Percentiles rank a stretch among this genome's conserved stretches.
Evolutionary conservation across 1,140 invertebrate species (phyloP).

Genomic region (Lepidurus couesii): DNA sequence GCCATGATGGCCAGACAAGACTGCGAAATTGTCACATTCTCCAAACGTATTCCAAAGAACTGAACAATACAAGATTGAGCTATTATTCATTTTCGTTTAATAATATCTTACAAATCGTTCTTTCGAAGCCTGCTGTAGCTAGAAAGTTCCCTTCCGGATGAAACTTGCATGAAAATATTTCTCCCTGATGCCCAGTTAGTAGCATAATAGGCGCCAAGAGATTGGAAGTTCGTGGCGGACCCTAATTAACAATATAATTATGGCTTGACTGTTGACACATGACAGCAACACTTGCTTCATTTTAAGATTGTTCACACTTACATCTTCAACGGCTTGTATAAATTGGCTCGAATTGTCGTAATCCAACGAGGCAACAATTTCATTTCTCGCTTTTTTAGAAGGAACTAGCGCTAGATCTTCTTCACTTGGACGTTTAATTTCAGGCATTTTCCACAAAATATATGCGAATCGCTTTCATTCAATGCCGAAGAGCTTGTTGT

Average conservation of each 20-base stretch:
- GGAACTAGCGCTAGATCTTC: slow-evolving; percentile 65
- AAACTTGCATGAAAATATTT: slow-evolving; percentile 89
- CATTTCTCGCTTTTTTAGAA: slow-evolving; percentile 63
- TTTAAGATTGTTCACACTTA: neutral
- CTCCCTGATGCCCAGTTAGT: slow-evolving; percentile 92
- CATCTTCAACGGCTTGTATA: slow-evolving; percentile 30
- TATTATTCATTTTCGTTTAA: neutral
- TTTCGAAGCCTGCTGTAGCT: slow-evolving; percentile 92
- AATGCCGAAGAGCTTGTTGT: neutral
- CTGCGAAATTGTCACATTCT: slow-evolving; percentile 94
- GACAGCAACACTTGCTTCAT: neutral
- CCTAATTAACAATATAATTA: slow-evolving; percentile 44
- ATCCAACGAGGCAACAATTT: slow-evolving; percentile 55
- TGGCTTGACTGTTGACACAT: neutral
- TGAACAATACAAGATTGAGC: slow-evolving; percentile 48
- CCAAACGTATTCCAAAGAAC: slow-evolving; percentile 97
- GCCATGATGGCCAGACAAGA: slow-evolving; percentile 84
- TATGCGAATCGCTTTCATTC: neutral
- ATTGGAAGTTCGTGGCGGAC: slow-evolving; percentile 75
- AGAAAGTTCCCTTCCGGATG: slow-evolving; percentile 92
- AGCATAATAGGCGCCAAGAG: slow-evolving; percentile 93
- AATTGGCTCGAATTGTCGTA: slow-evolving; percentile 7
- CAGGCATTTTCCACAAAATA: neutral
- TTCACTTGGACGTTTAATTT: slow-evolving; percentile 46
- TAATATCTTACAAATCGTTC: slow-evolving; percentile 81